Base-by-base conservation (phyloP, 2,888 invertebrate species). In the Sericinus montela region DNA sequence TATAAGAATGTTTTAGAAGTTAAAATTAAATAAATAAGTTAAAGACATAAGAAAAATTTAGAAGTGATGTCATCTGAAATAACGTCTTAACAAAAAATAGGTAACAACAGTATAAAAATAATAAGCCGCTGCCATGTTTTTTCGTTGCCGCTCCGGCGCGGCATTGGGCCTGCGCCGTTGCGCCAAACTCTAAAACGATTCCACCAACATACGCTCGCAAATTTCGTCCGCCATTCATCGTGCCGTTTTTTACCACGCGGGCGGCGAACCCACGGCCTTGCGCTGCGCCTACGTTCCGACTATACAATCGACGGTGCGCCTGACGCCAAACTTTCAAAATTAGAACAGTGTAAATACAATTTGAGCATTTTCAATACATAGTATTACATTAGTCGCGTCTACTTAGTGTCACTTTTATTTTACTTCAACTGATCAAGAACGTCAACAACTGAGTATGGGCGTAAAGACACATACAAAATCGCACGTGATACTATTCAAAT, bases 191-290 rank as follows among this genome's bases (percentile, higher is more conserved):
- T 28, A 23, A 29, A 41, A 46, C 34, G 25, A 13, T 45, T 38
- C 45, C 37, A 13, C 37, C 16, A 29, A 15, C 67, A 64, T 69
- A 37, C 65, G 70, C 50, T 68, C 59, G 74, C 70, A 59, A 70
- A 75, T 76, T 72, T 69, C 71, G 71, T 70, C 63, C 71, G 76
- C 77, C 85, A 84, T 85, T 87, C 85, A 87, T 85, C 70, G 77
- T 54, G 65, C 63, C 63, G 70, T 78, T 81, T 84, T 80, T 59
- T 80, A 75, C 66, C 72, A 58, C 58, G 62, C 75, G 80, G 76
- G 59, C 81, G 78, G 66, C 81, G 81, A 81, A 82, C 81, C 61
- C 74, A 58, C 82, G 84, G 80, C 85, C 82, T 83, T 84, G 82
- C 57, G 48, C 65, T 58, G 77, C 79, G 75, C 79, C 77, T 76